These are phyloP conservation scores for Oryzias melastigma DNA, from an alignment of 2,113 vertebrate species.

Conservation along the genomic window DNA sequence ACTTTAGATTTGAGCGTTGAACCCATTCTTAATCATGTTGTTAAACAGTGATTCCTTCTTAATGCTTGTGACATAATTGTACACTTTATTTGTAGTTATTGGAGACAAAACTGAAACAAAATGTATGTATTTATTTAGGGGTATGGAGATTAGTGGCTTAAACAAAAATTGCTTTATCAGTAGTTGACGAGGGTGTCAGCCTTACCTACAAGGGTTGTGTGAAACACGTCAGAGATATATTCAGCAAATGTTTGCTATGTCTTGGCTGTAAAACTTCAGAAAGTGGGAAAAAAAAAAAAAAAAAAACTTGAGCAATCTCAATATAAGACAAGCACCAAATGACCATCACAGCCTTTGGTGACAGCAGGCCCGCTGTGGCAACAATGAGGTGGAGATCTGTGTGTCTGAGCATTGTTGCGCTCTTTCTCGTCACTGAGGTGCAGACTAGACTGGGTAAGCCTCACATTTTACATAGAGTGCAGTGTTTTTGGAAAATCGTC, in stretches of 20 bases:
- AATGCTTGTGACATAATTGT: too few relatives aligned
- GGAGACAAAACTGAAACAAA: neutral
- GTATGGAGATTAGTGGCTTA: neutral
- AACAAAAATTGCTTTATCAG: constrained; percentile 32
- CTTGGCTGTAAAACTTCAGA: constrained; percentile 40
- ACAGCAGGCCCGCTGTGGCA: constrained; percentile 22
- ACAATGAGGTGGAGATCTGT: constrained; percentile 61
- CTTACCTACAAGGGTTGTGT: constrained; percentile 37
- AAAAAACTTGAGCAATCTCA: constrained; percentile 3
- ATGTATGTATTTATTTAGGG: neutral
- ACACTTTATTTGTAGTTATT: neutral
- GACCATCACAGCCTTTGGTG: constrained; percentile 19
- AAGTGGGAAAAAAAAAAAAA: constrained; percentile 21
- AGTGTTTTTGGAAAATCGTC: neutral
- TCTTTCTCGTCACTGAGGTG: constrained; percentile 41
- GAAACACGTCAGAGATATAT: constrained; percentile 26
- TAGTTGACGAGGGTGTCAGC: constrained; percentile 29
- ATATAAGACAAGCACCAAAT: constrained; percentile 49
- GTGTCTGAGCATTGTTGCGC: constrained; percentile 53
- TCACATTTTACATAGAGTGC: neutral
- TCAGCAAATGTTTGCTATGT: constrained; percentile 51
- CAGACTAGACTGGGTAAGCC: constrained; percentile 66
- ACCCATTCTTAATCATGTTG: too few relatives aligned
- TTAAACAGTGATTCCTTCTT: too few relatives aligned
- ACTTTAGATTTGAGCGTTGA: too few relatives aligned